Conservation (phyloP, 2,113 vertebrate genomes). For the Ageneiosus marmoratus region DNA sequence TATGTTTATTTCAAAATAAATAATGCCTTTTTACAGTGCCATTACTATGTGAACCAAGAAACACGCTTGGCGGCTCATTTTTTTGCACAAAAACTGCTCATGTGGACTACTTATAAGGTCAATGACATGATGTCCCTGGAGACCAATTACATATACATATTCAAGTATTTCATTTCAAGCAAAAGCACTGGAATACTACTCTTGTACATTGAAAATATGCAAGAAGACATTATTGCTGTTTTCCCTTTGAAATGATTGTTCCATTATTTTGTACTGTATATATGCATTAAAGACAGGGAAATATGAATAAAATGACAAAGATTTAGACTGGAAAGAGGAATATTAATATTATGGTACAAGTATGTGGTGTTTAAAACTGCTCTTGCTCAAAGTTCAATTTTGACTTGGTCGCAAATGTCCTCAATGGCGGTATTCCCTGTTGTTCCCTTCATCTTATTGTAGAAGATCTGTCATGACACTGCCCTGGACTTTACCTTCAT, state of each 20-base stretch:
- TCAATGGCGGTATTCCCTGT: conserved; percentile 29
- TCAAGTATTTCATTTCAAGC: conserved; percentile 66
- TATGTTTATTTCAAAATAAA: conserved; percentile 78
- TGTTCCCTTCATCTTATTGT: conserved; percentile 18
- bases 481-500: conserved; percentile 30
- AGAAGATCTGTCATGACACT: background rate
- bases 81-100: conserved; percentile 74
- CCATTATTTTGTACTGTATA: conserved; percentile 50
- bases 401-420: conserved; percentile 32
- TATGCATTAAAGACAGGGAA: conserved; percentile 48
- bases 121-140: conserved; percentile 65
- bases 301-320: conserved; percentile 41
- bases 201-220: conserved; percentile 69
- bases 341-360: conserved; percentile 58
- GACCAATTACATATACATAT: conserved; percentile 59
- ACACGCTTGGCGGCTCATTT: conserved; percentile 79
- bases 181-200: conserved; percentile 64
- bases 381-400: conserved; percentile 46
- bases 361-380: conserved; percentile 44
- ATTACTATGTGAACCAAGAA: conserved; percentile 67
- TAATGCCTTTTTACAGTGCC: conserved; percentile 72
- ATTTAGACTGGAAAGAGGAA: conserved; percentile 53
- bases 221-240: conserved; percentile 60
- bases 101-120: conserved; percentile 56
- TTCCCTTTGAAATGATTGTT: conserved; percentile 55